Base-by-base conservation (phyloP, 2,113 vertebrate species). In the Dicerorhinus sumatrensis region DNA sequence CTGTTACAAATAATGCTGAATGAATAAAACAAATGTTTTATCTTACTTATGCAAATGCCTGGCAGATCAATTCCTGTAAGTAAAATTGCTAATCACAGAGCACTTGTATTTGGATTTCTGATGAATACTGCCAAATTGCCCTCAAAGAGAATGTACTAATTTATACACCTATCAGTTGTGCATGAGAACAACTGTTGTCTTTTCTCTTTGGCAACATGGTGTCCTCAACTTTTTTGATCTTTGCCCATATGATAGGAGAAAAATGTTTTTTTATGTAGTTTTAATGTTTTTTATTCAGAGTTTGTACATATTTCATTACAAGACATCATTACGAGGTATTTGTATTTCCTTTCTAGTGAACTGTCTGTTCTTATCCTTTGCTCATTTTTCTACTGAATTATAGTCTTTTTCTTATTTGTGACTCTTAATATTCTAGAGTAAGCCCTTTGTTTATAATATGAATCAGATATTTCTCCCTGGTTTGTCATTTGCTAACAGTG, bases 1-100 rank as follows among this genome's bases (percentile, higher is more conserved):
- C 31, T 82, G 58, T 80, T 86, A 90, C 12, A 94, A 72, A 90
- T 90, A 80, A 96, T 5, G 29, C 36, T 58, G 63, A 89, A 77
- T 92, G 31, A 94, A 84, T 36, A 80, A 90, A 39, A 86, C 84
- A 81, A 42, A 93, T 69, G 46, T 65, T 60, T 73, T 39, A 89
- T 48, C 60, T 96, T 83, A 36, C 27, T 63, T 83, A 69, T 7
- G 75, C 0, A 21, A 67, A 46, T 63, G 13, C 29, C 58, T 92
- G 5, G 63, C 89, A 95, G 76, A 60, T 51, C 62, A 92, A 77
- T 70, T 83, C 54, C 84, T 76, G 16, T 91, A 88, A 77, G 51
- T 67, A 69, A 94, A 87, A 92, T 8, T 81, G 65, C 33, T 92
- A 72, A 36, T 85, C 72, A 94, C 27, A 94, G 20, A 27, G 25